Evolutionary conservation across 2,113 vertebrate genomes (phyloP).

Genomic region (Macquaria australasica): DNA sequence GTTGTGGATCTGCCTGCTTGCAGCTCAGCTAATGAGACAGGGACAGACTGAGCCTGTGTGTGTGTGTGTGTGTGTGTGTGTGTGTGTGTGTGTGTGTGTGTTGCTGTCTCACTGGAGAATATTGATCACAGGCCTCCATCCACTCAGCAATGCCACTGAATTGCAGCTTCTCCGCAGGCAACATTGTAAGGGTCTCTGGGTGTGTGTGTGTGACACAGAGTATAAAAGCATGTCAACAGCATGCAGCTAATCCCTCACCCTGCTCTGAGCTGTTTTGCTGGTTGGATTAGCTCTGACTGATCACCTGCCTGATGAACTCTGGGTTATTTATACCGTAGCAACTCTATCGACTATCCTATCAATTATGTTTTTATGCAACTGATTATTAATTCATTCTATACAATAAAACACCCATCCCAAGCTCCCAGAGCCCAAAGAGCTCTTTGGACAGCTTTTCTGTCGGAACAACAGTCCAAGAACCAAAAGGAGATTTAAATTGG

Average conservation of each 20-base stretch:
- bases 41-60: constrained; percentile 16
- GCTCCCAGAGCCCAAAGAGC: neutral
- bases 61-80: constrained; percentile 8
- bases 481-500: no score
- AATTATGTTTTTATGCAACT: neutral
- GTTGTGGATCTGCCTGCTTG: neutral
- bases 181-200: neutral
- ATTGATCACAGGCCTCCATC: constrained; percentile 51
- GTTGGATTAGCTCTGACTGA: constrained; percentile 17
- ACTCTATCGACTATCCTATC: neutral
- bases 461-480: neutral
- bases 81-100: constrained; percentile 8
- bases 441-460: neutral
- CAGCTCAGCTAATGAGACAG: constrained; percentile 38
- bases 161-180: constrained; percentile 38
- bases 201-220: neutral
- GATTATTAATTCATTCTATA: neutral
- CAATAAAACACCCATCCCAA: neutral
- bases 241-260: constrained; percentile 38
- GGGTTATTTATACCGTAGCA: neutral
- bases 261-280: constrained; percentile 5
- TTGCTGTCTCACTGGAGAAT: constrained; percentile 41
- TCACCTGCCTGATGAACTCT: constrained; percentile 6
- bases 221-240: neutral
- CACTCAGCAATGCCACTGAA: constrained; percentile 27